These are phyloP conservation scores for Hypolimnas misippus DNA, from an alignment of 2,888 invertebrate genomes.

Conservation along the genomic window DNA sequence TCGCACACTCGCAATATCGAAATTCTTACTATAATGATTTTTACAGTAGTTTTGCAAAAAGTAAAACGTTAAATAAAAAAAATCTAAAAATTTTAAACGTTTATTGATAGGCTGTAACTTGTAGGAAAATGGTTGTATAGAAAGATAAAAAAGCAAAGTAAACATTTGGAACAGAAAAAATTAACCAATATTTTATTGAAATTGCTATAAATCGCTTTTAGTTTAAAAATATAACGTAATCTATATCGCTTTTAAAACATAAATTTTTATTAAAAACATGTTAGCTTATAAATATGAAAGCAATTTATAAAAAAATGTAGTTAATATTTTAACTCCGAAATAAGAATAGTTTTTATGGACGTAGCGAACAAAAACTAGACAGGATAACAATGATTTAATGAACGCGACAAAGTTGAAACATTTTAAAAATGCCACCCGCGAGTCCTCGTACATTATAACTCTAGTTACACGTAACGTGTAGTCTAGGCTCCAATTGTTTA, in stretches of 20 bases:
- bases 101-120: no score
- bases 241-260: neutral
- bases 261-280: neutral
- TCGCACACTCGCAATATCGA: no score
- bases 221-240: neutral
- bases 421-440: constrained; percentile 38
- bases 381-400: constrained; percentile 72
- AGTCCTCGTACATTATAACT: constrained; percentile 11
- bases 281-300: neutral
- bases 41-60: no score
- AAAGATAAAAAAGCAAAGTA: no score
- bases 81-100: no score
- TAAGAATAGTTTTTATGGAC: constrained; percentile 17
- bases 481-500: neutral
- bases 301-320: constrained; percentile 3
- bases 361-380: constrained; percentile 45
- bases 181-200: no score
- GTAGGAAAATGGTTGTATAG: no score
- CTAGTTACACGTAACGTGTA: neutral
- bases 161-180: no score
- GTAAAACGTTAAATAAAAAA: no score
- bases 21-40: no score
- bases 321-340: constrained; percentile 19
- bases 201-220: no score
- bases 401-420: constrained; percentile 48